These are phyloP conservation scores for Cepaea hortensis DNA, from an alignment of 2,888 invertebrate genomes.

Conservation along the genomic window DNA sequence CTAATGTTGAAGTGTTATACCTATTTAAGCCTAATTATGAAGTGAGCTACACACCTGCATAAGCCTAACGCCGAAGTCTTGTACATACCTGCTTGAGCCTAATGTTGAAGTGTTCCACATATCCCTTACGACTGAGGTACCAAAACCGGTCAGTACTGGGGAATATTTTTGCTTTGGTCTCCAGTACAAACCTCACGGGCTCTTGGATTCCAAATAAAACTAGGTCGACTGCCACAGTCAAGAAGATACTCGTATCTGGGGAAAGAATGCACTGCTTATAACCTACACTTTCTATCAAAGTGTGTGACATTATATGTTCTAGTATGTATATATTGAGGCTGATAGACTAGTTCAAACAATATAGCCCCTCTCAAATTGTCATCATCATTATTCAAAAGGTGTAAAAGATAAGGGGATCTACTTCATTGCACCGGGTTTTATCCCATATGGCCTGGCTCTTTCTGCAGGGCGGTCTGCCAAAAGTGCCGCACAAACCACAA, in stretches of 20 bases:
- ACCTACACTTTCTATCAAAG: too few relatives aligned
- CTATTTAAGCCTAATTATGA: background rate
- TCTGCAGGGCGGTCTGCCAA: too few relatives aligned
- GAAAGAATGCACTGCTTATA: too few relatives aligned
- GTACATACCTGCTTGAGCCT: constrained; percentile 87
- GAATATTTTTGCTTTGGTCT: constrained; percentile 93
- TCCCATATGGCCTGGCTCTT: too few relatives aligned
- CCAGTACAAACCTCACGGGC: constrained; percentile 93
- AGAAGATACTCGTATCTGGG: constrained; percentile 82
- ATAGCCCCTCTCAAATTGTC: background rate
- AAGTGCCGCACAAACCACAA: too few relatives aligned
- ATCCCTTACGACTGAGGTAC: constrained; percentile 88
- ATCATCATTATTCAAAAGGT: background rate
- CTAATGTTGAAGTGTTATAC: too few relatives aligned
- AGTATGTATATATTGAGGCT: too few relatives aligned
- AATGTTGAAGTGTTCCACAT: constrained; percentile 94
- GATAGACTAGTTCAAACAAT: too few relatives aligned
- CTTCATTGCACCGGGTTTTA: too few relatives aligned
- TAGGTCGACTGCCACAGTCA: constrained; percentile 96
- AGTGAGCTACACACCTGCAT: background rate
- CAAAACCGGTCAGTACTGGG: constrained; percentile 93
- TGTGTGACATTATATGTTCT: too few relatives aligned
- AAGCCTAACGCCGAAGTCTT: too few relatives aligned
- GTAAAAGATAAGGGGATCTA: too few relatives aligned
- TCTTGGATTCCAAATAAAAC: constrained; percentile 92